Percentiles rank a stretch among this genome's conserved stretches.
These are phyloP conservation scores for Diceros bicornis DNA, from an alignment of 2,797 vertebrate genomes.

Conservation along the genomic window DNA sequence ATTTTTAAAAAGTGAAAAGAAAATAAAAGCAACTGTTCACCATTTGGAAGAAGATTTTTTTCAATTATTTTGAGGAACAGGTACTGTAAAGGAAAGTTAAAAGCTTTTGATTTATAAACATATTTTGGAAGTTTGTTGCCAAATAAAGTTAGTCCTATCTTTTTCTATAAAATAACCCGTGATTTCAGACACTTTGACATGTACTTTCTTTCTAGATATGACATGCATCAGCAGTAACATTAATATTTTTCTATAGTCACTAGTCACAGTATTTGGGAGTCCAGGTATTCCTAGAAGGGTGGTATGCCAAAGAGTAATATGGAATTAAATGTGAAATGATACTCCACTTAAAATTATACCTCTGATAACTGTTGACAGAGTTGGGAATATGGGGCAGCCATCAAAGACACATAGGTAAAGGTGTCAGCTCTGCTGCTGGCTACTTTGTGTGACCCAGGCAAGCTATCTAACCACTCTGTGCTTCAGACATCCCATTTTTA, in stretches of 20 bases:
- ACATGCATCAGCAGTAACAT: background rate
- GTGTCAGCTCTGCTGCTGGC: background rate
- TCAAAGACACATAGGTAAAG: background rate
- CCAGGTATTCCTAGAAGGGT: background rate
- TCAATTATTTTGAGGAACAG: constrained; percentile 69
- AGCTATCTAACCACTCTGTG: background rate
- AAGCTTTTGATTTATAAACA: constrained; percentile 86
- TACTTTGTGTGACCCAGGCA: background rate
- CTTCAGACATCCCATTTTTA: background rate
- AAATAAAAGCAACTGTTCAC: constrained; percentile 66
- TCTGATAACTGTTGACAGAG: background rate
- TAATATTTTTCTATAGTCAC: constrained; percentile 7
- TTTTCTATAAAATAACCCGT: constrained; percentile 60
- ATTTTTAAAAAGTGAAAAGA: constrained; percentile 79
- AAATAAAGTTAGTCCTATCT: constrained; percentile 57
- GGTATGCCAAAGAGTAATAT: background rate
- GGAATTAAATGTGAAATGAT: constrained; percentile 46
- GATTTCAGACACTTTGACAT: constrained; percentile 49
- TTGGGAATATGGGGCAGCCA: background rate
- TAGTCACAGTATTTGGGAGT: background rate
- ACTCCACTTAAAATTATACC: constrained; percentile 1
- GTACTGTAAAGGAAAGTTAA: constrained; percentile 81
- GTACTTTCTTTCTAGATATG: background rate
- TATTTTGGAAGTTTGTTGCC: constrained; percentile 80
- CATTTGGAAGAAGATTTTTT: constrained; percentile 83